Evolutionary conservation across 2,888 invertebrate genomes (phyloP).

Genomic region (Glaucopsyche alexis): DNA sequence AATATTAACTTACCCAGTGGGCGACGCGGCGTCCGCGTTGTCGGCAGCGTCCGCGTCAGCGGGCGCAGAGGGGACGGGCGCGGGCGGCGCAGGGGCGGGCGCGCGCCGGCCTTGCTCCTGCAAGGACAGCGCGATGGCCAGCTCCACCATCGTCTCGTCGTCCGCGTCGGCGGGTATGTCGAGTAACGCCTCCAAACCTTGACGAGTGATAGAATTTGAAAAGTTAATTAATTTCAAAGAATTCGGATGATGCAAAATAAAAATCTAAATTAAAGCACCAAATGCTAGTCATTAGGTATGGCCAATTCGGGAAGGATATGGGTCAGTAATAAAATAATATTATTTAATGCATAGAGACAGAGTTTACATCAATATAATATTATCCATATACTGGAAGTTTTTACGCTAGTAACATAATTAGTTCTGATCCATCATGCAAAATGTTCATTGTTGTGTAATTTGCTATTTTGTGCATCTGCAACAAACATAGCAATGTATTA

Average conservation of each 20-base stretch:
- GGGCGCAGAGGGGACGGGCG: slow-evolving; percentile 58
- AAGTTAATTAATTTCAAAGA: neutral
- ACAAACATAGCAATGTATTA: too few relatives aligned
- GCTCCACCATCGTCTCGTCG: slow-evolving; percentile 97
- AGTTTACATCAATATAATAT: too few relatives aligned
- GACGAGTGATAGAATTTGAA: slow-evolving; percentile 40
- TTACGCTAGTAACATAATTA: too few relatives aligned
- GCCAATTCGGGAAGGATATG: too few relatives aligned
- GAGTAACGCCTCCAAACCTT: slow-evolving; percentile 87
- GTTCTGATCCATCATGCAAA: too few relatives aligned
- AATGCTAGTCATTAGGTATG: neutral
- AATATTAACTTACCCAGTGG: slow-evolving; percentile 69
- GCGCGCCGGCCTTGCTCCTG: slow-evolving; percentile 84
- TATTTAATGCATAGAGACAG: too few relatives aligned
- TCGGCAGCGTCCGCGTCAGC: slow-evolving; percentile 68
- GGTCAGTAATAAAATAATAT: too few relatives aligned
- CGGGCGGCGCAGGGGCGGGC: slow-evolving; percentile 58
- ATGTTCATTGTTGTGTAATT: too few relatives aligned
- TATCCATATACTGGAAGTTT: too few relatives aligned
- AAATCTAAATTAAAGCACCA: too few relatives aligned
- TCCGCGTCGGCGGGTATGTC: slow-evolving; percentile 97
- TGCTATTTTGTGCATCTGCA: too few relatives aligned
- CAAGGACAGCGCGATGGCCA: slow-evolving; percentile 96
- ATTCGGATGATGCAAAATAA: neutral
- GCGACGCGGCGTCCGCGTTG: slow-evolving; percentile 91